phyloP scores from a whole-genome alignment of 2,113 vertebrate species.

The Pterocles orientalis region DNA sequence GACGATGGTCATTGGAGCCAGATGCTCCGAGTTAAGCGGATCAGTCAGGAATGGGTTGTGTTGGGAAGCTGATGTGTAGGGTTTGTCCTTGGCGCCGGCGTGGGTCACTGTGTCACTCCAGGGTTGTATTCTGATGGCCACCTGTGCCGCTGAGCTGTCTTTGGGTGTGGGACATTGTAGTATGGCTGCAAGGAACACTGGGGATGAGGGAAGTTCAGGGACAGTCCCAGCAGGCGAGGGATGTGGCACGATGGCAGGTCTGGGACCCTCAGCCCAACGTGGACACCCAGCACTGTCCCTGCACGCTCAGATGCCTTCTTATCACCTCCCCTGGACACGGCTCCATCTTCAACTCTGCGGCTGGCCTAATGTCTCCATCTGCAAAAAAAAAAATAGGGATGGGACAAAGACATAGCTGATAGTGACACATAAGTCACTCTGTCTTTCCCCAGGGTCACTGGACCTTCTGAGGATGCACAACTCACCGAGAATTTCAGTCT shows the following conservation, averaged over 20 bases:
- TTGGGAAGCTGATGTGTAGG: background rate
- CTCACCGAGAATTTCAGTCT: background rate
- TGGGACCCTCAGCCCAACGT: background rate
- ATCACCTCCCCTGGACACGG: rapidly evolving
- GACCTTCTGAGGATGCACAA: too few relatives aligned
- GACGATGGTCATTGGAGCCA: background rate
- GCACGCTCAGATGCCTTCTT: background rate
- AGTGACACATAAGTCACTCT: rapidly evolving
- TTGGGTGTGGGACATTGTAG: background rate
- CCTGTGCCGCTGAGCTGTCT: background rate
- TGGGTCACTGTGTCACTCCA: background rate
- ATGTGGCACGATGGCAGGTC: background rate
- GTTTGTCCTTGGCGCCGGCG: background rate
- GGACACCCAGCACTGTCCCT: background rate
- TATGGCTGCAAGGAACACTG: background rate
- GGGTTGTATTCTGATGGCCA: background rate
- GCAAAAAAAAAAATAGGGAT: background rate
- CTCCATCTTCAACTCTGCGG: background rate
- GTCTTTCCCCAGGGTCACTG: background rate
- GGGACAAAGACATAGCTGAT: background rate
- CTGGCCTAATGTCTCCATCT: background rate
- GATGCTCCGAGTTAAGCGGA: rapidly evolving
- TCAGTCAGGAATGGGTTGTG: background rate
- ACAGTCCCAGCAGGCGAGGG: background rate
- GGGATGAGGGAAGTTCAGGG: too few relatives aligned